Conservation (phyloP, 2,888 invertebrate species). For the Leptopilina drosophilae region DNA sequence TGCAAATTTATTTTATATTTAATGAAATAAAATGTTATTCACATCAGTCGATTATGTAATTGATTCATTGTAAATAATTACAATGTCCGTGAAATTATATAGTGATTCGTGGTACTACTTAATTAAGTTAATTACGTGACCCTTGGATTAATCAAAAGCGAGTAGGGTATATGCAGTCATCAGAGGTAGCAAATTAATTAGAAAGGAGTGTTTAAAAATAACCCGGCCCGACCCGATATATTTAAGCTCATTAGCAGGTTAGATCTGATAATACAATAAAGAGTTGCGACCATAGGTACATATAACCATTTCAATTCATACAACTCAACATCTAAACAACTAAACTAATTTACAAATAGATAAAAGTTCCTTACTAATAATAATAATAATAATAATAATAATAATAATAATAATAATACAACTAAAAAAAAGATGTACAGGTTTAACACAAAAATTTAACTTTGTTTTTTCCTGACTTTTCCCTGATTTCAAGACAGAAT, state of each 20-base stretch:
- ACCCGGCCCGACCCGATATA: neutral
- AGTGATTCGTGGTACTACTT: constrained; percentile 22
- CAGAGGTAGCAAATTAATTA: constrained; percentile 36
- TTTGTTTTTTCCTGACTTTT: too few species aligned
- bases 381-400: too few species aligned
- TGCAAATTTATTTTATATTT: too few species aligned
- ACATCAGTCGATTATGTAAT: neutral
- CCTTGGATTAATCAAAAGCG: constrained; percentile 31
- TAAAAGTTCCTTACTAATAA: too few species aligned
- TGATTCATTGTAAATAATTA: constrained; percentile 1
- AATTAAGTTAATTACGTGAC: constrained; percentile 29
- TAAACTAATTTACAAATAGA: too few species aligned
- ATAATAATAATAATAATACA: too few species aligned
- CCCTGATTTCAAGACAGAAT: too few species aligned
- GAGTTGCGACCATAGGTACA: neutral
- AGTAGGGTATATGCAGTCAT: constrained; percentile 16
- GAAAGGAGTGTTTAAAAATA: constrained; percentile 36
- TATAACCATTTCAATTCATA: too few species aligned
- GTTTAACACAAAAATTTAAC: too few species aligned
- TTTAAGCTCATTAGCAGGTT: constrained; percentile 50
- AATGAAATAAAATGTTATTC: too few species aligned
- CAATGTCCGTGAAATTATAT: constrained; percentile 17
- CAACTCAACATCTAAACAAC: too few species aligned
- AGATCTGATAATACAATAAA: neutral
- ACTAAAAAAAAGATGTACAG: too few species aligned